Conservation (phyloP, 2,797 vertebrate species). For the Rhabdophis nuchalis region DNA sequence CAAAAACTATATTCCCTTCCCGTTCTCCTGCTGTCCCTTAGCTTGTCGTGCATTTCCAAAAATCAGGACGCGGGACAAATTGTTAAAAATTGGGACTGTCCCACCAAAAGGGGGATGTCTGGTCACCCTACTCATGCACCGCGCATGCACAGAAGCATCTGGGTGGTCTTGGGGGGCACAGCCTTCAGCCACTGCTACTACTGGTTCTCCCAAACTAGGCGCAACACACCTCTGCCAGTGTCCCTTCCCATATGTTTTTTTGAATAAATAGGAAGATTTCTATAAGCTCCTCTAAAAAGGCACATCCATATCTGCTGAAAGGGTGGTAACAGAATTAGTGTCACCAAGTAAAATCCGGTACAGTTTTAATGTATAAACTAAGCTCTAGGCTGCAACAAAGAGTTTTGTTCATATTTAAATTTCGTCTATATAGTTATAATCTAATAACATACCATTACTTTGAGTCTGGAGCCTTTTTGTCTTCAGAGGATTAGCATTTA, state of each 20-base stretch:
- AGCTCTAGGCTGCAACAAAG: background rate
- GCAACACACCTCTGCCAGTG: background rate
- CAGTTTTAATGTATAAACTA: background rate
- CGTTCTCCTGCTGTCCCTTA: too few relatives aligned
- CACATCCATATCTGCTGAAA: background rate
- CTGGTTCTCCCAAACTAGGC: too few relatives aligned
- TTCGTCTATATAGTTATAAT: conserved; percentile 29
- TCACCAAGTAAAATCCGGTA: background rate
- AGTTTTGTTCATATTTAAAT: conserved; percentile 40
- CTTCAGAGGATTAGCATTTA: conserved; percentile 28
- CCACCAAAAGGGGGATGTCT: too few relatives aligned
- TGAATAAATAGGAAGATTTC: background rate
- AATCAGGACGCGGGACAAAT: too few relatives aligned
- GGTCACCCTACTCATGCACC: too few relatives aligned
- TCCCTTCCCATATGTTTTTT: background rate
- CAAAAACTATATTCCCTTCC: too few relatives aligned
- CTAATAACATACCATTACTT: conserved; percentile 42
- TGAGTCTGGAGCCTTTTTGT: background rate
- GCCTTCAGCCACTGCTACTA: too few relatives aligned
- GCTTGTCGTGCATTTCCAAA: too few relatives aligned
- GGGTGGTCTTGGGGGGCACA: too few relatives aligned
- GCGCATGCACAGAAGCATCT: too few relatives aligned
- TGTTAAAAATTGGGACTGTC: too few relatives aligned
- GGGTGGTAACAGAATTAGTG: background rate
- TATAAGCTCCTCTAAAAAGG: background rate